Base-by-base conservation (phyloP, 2,797 vertebrate species). In the Cuculus canorus region DNA sequence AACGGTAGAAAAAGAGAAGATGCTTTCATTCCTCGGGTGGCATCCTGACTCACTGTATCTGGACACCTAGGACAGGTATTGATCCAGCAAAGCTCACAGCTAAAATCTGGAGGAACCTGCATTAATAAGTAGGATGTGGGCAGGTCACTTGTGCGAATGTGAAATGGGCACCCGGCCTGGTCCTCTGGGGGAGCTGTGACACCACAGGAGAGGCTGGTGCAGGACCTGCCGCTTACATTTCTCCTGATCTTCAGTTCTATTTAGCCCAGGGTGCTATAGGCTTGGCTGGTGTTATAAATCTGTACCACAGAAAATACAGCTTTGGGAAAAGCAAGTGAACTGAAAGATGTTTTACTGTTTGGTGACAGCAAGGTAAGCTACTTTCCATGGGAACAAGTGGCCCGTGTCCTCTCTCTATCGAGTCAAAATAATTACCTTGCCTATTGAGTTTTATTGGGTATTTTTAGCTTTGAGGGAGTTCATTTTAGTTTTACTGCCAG, bases 101-200 rank as follows among this genome's bases (percentile, higher is more conserved):
- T 54, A 79, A 41, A 54, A 13, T 47, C 30, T 12, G 5, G 60
- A 65, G 68, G 87, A 91, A 22, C 22, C 22, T 33, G n/a, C 22
- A 0, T 15, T 54, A 8, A 1, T 14, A 2, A 52, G 17, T 1
- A 9, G 53, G n/a, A 5, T 43, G 59, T 35, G 41, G 47, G 50
- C n/a, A 50, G 41, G 30, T 69, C 54, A 7, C 19, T 18, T 19
- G 59, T 13, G 53, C 73, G 13, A 66, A 11, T 5, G 41, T 45
- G 10, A 30, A 9, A 11, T 3, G 59, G 33, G 24, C 22, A 27
- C 14, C 17, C 35, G 33, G 35, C 48, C 85, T 35, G 69, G 47
- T 86, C 90, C 81, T 50, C 9, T 68, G 94, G 90, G 91, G 96
- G 95, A 94, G 94, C 96, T 96, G 93, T 88, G 57, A 30, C 83